Base-by-base conservation (phyloP, 2,888 invertebrate genomes). In the Tetropium fuscum region DNA sequence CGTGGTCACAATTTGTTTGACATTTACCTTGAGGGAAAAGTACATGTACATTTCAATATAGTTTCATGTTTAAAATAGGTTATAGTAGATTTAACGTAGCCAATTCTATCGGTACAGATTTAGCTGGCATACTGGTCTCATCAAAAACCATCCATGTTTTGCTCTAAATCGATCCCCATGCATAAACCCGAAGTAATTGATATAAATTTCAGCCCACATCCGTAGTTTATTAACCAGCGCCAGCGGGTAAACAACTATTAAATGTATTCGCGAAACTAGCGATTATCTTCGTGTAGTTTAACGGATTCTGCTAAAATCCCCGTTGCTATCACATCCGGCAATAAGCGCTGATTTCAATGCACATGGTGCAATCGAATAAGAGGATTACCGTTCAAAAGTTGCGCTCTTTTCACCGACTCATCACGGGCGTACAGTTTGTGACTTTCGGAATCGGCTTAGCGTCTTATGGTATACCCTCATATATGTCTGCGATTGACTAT, bases 361-460 rank as follows among this genome's bases (percentile, higher is more conserved):
- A 38, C 51, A 58, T 18, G 49, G 56, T 58, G 56, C 62, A 58
- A 43, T 40, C 40, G 51, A 51, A 55, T 63, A 62, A 63, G 60
- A 63, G 60, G 60, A 63, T 63, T 63, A 63, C 53, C n/a, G 44
- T 40, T 53, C 34, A 38, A 27, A 45, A 45, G 36, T 53, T 44
- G 51, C 20, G 25, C 43, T 51, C 58, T 58, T 58, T 54, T 45
- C 57, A 53, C 60, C 53, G 57, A 60, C 32, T 60, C 47, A 40
- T 25, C 53, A 65, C 59, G 60, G 45, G 55, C 58, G 58, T 63
- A 63, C 58, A 54, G 60, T 57, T 60, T 54, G 45, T 57, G 65
- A 66, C 65, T 66, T 49, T 27, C 38, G 43, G 53, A 63, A 63
- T 61, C 63, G 59, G 63, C 63, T 66, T 66, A n/a, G n/a, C n/a